Percentiles rank a stretch among this genome's conserved stretches.
phyloP scores from a whole-genome alignment of 2,888 invertebrate genomes.

The Amphipyra berbera region DNA sequence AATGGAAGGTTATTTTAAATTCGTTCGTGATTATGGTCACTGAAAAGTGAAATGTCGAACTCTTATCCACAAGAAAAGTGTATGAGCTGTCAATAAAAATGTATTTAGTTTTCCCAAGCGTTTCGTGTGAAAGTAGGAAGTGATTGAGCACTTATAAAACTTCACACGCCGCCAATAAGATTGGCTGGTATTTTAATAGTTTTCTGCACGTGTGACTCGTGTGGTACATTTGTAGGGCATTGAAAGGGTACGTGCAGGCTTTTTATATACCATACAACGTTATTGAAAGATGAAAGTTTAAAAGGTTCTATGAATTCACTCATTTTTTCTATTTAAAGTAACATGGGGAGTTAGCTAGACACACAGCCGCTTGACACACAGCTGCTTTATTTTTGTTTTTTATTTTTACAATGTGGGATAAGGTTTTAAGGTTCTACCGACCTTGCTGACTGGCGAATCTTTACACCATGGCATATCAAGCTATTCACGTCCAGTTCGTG shows the following conservation, averaged over 20 bases:
- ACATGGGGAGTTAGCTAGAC: no score
- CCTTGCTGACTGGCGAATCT: no score
- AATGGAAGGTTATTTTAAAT: no score
- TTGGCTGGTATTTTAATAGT: conserved; percentile 35
- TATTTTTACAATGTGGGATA: no score
- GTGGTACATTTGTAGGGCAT: conserved; percentile 8
- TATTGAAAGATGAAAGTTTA: not conserved
- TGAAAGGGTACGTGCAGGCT: not conserved
- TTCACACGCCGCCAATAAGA: conserved; percentile 34
- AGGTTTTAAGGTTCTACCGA: no score
- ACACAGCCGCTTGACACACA: no score
- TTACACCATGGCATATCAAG: no score
- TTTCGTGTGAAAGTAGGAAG: conserved; percentile 43
- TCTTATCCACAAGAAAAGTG: conserved; percentile 11
- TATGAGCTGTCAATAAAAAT: conserved; percentile 8
- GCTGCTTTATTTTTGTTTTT: no score
- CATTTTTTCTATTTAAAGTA: no score
- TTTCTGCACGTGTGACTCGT: conserved; percentile 24
- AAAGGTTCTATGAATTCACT: not conserved
- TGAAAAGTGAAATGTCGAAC: conserved; percentile 1
- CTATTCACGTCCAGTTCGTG: no score
- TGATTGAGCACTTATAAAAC: conserved; percentile 43
- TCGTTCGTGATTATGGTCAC: no score
- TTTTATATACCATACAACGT: not conserved
- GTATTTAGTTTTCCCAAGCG: conserved; percentile 32